Percentiles rank a stretch among this genome's conserved stretches.
These are phyloP conservation scores for Paelopatides confundens DNA, from an alignment of 53 echinoderm and acorn worm genomes.

Conservation along the genomic window DNA sequence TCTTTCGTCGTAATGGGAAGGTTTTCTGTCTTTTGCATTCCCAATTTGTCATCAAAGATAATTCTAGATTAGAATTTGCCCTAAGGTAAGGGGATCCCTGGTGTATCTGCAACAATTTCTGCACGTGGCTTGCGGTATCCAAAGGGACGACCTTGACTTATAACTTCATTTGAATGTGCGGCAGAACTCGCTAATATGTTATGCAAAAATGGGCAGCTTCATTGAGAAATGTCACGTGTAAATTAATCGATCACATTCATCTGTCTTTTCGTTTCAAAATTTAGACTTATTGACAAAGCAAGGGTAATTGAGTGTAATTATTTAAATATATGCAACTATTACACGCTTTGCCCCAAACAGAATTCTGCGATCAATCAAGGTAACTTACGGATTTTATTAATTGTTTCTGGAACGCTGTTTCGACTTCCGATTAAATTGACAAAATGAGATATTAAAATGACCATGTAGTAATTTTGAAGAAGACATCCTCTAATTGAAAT, in stretches of 20 bases:
- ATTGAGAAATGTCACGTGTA: background rate
- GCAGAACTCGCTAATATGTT: background rate
- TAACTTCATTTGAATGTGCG: background rate
- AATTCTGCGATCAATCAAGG: background rate
- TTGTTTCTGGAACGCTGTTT: too few species aligned
- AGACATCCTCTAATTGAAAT: too few species aligned
- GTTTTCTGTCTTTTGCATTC: constrained; percentile 14
- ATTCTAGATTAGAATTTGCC: constrained; percentile 34
- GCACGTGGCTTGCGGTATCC: constrained; percentile 2
- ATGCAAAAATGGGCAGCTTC: background rate
- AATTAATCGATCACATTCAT: background rate
- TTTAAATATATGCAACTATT: background rate
- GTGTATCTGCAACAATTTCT: constrained; percentile 10
- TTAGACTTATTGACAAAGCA: background rate
- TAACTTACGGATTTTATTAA: background rate
- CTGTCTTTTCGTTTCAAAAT: background rate
- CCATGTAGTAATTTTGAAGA: too few species aligned
- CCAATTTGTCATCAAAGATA: constrained; percentile 29
- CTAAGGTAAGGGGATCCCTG: constrained; percentile 17
- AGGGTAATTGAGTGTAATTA: background rate
- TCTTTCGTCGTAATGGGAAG: constrained; percentile 19
- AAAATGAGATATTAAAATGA: too few species aligned
- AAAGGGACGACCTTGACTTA: background rate
- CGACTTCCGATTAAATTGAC: too few species aligned
- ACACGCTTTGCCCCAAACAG: background rate